Conservation (phyloP, 2,113 vertebrate genomes). For the Nyctereutes procyonoides region DNA sequence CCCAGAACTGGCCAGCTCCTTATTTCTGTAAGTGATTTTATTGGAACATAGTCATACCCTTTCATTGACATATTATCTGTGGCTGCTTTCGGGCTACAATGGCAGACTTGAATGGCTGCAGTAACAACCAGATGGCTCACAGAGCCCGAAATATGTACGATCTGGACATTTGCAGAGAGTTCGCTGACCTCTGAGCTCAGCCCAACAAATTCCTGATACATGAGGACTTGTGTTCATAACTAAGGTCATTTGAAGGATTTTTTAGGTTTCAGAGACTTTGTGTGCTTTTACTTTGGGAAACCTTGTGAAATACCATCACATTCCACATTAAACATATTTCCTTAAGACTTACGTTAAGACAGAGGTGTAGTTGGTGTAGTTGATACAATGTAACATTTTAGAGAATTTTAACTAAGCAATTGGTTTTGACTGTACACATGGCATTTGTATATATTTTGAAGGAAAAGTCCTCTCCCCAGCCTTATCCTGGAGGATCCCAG, state of each 20-base stretch:
- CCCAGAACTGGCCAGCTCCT: too few species aligned
- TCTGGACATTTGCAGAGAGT: neutral
- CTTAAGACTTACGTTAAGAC: neutral
- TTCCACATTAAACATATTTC: neutral
- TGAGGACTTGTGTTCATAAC: neutral
- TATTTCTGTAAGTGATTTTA: neutral
- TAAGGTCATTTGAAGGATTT: neutral
- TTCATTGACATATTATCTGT: neutral
- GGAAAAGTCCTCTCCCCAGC: neutral
- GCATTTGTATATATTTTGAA: neutral
- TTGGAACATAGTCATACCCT: neutral
- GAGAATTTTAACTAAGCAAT: neutral
- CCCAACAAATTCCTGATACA: neutral
- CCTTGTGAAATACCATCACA: neutral
- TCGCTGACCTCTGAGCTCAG: neutral
- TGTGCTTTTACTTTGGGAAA: neutral
- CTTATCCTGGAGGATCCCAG: rapidly evolving
- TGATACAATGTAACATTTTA: neutral
- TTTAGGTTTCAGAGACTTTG: neutral
- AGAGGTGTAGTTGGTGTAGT: neutral
- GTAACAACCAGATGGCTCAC: neutral
- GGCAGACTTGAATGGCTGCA: neutral
- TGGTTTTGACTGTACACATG: neutral
- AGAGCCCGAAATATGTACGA: neutral
- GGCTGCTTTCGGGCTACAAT: neutral